Evolutionary conservation across 2,113 vertebrate species (phyloP), one percentile per base, ranked within the genome.

Genomic region (Hyla sarda): DNA sequence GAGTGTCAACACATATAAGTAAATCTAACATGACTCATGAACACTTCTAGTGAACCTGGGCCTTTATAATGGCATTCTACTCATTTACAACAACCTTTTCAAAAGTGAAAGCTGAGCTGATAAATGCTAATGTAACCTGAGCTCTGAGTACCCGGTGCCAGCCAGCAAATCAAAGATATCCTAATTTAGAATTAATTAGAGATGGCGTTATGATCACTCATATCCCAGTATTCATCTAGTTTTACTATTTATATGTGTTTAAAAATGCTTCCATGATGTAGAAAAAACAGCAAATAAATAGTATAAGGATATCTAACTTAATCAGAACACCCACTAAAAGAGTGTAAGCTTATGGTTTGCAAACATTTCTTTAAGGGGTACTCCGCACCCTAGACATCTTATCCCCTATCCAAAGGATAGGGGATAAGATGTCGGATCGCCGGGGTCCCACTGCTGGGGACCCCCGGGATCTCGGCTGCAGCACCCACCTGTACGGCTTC

Each of bases 91-190:
- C 60, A 82, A 82, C 80, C 80, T 82, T 82, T 82, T 69, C 80
- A 82, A 69, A 82, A 67, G 41, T 69, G 80, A 82, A 82, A 30
- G 37, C 80, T n/a, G 41, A 47, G 78, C 21, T 82, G 80, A 69
- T 69, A 82, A 82, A 82, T 82, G 80, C 60, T 82, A 82, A 82
- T 82, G 34, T 82, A 82, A 69, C 58, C 60, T 23, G 32, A 41
- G 76, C 30, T 32, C 12, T 28, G 41, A 82, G 54, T 69, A 67
- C 60, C 69, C 47, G 41, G 32, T 69, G 60, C 60, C 45, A 21
- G 41, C 37, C 62, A 48, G 19, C 47, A 52, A 52, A 19, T 30
- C 47, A 52, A 76, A 52, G 48, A 76, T 76, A 76, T 52, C n/a
- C 52, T 76, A 52, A 76, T 76, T 76, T 32, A 41, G 74, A 28